A percentile compares a stretch with the other conserved stretches of the same genome.
phyloP scores from a whole-genome alignment of 1,140 invertebrate genomes.

The Gryllus bimaculatus region DNA sequence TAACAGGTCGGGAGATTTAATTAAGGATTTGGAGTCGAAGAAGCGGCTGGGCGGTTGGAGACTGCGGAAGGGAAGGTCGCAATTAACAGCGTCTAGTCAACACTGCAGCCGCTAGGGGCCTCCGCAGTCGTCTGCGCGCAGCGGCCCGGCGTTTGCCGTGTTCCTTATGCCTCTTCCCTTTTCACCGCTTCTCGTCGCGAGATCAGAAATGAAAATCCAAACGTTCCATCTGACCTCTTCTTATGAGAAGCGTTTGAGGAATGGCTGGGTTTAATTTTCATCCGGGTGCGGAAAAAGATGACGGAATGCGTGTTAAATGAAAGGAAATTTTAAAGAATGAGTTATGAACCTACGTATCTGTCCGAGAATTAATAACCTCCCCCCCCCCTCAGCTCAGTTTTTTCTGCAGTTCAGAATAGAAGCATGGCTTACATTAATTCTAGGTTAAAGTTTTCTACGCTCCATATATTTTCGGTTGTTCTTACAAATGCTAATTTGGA shows the following conservation, averaged over 20 bases:
- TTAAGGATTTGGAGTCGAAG: neutral
- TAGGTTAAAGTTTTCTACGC: too few species aligned
- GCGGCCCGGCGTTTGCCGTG: too few species aligned
- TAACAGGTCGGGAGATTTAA: constrained; percentile 1
- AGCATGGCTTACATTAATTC: too few species aligned
- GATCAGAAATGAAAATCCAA: neutral
- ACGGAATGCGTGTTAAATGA: too few species aligned
- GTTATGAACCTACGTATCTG: too few species aligned
- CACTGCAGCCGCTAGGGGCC: neutral
- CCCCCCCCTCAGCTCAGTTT: too few species aligned
- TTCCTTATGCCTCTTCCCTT: neutral
- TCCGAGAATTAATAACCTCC: too few species aligned
- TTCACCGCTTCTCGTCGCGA: neutral
- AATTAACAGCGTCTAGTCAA: neutral
- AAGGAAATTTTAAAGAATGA: too few species aligned
- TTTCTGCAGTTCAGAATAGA: too few species aligned
- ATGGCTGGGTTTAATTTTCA: neutral
- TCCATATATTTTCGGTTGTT: too few species aligned
- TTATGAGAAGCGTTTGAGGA: neutral
- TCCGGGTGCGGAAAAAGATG: too few species aligned
- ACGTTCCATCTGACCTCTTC: neutral
- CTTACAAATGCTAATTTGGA: too few species aligned
- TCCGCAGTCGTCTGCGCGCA: neutral
- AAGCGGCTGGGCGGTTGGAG: neutral
- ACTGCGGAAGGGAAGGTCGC: neutral